Conservation (phyloP, 2,888 invertebrate species). For the Himalopsyche anomala region DNA sequence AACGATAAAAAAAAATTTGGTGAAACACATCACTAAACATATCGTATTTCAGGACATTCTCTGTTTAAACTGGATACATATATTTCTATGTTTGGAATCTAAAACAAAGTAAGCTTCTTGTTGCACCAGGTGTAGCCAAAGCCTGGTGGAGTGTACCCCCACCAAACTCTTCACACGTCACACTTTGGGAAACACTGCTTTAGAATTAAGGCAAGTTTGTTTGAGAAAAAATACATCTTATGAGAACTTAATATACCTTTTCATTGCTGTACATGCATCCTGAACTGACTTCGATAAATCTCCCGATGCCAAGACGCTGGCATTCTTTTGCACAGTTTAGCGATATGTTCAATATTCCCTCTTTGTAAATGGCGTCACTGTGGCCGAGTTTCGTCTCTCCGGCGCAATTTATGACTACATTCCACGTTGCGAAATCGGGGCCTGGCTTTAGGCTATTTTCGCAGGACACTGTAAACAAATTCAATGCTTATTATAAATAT, state of each 20-base stretch:
- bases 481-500: not conserved
- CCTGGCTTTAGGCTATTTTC: constrained; percentile 83
- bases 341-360: constrained; percentile 91
- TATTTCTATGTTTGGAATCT: too few relatives aligned
- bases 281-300: constrained; percentile 90
- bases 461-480: constrained; percentile 83
- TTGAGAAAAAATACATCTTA: too few relatives aligned
- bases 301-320: constrained; percentile 80
- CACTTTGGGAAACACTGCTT: too few relatives aligned
- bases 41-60: too few relatives aligned
- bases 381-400: constrained; percentile 93
- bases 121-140: too few relatives aligned
- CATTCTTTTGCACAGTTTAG: constrained; percentile 89
- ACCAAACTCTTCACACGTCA: too few relatives aligned
- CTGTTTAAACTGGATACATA: too few relatives aligned
- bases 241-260: constrained; percentile 76
- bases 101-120: too few relatives aligned
- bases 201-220: too few relatives aligned
- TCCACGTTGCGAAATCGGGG: constrained; percentile 79
- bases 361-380: constrained; percentile 92
- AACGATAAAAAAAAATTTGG: too few relatives aligned
- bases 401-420: constrained; percentile 92
- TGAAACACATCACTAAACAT: too few relatives aligned
- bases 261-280: constrained; percentile 89
- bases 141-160: too few relatives aligned